Percentiles rank a stretch among this genome's conserved stretches.
Evolutionary conservation across 1,140 invertebrate genomes (phyloP).

Genomic region (Neodiprion fabricii): DNA sequence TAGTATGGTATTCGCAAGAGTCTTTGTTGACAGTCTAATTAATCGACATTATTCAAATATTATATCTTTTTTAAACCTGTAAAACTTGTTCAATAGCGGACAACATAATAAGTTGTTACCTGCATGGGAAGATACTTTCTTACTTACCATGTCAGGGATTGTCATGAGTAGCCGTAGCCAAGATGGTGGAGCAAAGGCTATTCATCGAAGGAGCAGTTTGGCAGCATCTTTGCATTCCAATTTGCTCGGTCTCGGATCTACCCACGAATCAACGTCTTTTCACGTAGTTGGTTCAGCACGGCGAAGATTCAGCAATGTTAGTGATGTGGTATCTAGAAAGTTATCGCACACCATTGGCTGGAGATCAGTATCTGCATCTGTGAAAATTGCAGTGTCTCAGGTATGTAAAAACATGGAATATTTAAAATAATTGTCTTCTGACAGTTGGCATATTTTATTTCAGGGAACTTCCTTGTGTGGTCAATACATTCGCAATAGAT

Average conservation of each 20-base stretch:
- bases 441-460: conserved; percentile 27
- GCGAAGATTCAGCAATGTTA: conserved; percentile 73
- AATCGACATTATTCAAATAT: too few relatives aligned
- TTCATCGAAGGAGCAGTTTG: conserved; percentile 42
- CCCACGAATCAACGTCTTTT: conserved; percentile 24
- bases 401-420: conserved; percentile 29
- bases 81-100: too few relatives aligned
- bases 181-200: background rate
- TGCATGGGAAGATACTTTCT: too few relatives aligned
- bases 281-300: conserved; percentile 55
- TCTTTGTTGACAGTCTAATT: too few relatives aligned
- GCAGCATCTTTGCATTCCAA: conserved; percentile 46
- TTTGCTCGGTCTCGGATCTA: conserved; percentile 36
- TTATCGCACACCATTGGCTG: conserved; percentile 75
- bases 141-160: background rate
- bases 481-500: conserved; percentile 70
- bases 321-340: conserved; percentile 73
- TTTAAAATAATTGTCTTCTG: conserved; percentile 4
- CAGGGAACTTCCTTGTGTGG: conserved; percentile 70
- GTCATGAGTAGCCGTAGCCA: background rate
- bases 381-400: conserved; percentile 66
- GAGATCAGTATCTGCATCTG: conserved; percentile 63
- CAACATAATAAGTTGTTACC: too few relatives aligned
- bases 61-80: too few relatives aligned
- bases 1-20: too few relatives aligned